Evolutionary conservation across 2,113 vertebrate genomes (phyloP).

Genomic region (Scophthalmus maximus): DNA sequence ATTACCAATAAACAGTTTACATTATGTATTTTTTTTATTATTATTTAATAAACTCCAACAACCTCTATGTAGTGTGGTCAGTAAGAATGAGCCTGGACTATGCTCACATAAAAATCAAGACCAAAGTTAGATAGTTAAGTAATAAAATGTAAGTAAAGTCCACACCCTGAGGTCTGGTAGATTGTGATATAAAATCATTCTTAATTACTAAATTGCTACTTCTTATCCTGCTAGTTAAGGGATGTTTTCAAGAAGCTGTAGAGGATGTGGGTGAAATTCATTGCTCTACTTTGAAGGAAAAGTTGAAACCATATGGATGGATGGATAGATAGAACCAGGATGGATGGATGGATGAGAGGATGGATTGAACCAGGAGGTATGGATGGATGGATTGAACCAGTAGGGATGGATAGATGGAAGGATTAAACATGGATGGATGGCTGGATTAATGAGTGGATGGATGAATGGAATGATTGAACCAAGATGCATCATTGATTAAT

Average conservation of each 20-base stretch:
- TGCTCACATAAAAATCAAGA: background rate
- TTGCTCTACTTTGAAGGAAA: background rate
- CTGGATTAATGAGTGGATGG: no score
- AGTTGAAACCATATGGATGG: no score
- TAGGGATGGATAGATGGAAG: no score
- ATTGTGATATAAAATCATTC: background rate
- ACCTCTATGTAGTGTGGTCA: background rate
- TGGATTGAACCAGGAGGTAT: no score
- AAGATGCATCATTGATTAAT: no score
- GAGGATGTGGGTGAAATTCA: background rate
- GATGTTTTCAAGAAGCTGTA: background rate
- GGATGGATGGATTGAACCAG: no score
- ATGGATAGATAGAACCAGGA: no score
- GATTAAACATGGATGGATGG: no score
- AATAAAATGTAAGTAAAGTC: slow-evolving; percentile 8
- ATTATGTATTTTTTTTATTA: no score
- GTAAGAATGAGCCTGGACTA: background rate
- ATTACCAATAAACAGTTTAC: slow-evolving; percentile 24
- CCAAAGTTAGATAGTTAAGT: background rate
- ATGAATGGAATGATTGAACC: no score
- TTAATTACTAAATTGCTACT: background rate
- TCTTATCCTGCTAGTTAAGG: background rate
- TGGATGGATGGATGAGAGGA: no score
- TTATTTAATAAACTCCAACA: background rate
- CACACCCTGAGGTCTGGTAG: background rate